phyloP scores from a whole-genome alignment of 1,140 invertebrate species.

The Pollicipes pollicipes region DNA sequence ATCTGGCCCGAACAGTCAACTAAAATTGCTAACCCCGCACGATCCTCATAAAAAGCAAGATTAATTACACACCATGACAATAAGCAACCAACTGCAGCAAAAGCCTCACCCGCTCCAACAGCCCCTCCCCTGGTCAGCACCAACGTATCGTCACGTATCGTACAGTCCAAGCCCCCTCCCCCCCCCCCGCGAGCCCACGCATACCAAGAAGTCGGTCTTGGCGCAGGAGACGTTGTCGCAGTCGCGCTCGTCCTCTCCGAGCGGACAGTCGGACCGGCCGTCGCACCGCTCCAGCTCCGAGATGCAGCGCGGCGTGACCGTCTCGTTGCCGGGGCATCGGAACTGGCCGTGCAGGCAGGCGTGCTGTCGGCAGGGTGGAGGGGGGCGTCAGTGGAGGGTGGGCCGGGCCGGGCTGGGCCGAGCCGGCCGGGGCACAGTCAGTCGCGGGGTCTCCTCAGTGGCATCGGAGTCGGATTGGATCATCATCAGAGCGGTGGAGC shows the following conservation, averaged over 20 bases:
- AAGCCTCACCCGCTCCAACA: too few species aligned
- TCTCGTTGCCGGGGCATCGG: constrained; percentile 29
- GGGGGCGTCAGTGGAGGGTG: constrained; percentile 7
- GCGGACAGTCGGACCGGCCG: constrained; percentile 28
- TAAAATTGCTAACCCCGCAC: too few species aligned
- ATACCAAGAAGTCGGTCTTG: not conserved
- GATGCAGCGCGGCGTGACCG: constrained; percentile 29
- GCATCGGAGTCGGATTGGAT: not conserved
- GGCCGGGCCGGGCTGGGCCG: not conserved
- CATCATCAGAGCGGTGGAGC: not conserved
- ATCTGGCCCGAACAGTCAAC: too few species aligned
- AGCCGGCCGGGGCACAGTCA: constrained; percentile 5
- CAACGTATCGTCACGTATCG: too few species aligned
- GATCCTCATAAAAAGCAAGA: too few species aligned
- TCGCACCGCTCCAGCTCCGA: constrained; percentile 29
- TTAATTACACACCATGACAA: too few species aligned
- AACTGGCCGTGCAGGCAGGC: constrained; percentile 33
- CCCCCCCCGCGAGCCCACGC: too few species aligned
- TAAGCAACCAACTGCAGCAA: too few species aligned
- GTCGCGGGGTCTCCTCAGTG: not conserved
- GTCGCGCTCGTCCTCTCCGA: constrained; percentile 46
- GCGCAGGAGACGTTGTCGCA: constrained; percentile 36
- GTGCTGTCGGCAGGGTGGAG: constrained; percentile 23
- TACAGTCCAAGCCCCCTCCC: constrained; percentile 32
- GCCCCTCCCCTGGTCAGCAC: too few species aligned